These are phyloP conservation scores for Mamestra configurata DNA, from an alignment of 1,140 invertebrate species.

Conservation along the genomic window DNA sequence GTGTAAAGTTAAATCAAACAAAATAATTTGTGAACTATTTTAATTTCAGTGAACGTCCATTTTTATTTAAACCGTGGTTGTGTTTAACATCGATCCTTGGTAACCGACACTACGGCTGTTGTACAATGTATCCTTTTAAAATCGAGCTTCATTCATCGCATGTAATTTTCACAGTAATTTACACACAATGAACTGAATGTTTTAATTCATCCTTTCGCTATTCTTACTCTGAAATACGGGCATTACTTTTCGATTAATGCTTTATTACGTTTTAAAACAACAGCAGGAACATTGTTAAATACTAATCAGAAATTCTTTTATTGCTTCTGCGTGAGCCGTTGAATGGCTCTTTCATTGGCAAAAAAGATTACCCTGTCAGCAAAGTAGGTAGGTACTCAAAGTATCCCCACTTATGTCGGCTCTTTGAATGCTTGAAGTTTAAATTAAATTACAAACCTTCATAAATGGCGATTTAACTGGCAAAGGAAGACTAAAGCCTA, in stretches of 20 bases:
- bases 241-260: neutral
- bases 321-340: neutral
- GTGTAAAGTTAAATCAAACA: slow-evolving; percentile 27
- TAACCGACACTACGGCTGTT: neutral
- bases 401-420: too few species aligned
- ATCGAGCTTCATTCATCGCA: neutral
- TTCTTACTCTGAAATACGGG: neutral
- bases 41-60: neutral
- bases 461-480: too few species aligned
- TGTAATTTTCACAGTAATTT: neutral
- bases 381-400: too few species aligned
- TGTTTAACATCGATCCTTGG: slow-evolving; percentile 14
- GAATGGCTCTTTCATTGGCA: neutral
- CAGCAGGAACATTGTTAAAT: neutral
- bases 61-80: slow-evolving; percentile 17
- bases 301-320: neutral
- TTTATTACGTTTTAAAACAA: neutral
- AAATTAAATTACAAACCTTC: too few species aligned
- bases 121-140: slow-evolving; percentile 7
- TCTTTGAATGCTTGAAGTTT: too few species aligned
- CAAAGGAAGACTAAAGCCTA: too few species aligned
- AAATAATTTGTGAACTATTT: slow-evolving; percentile 28
- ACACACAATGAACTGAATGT: neutral
- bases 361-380: too few species aligned
- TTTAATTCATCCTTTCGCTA: slow-evolving; percentile 6